Percentiles rank a stretch among this genome's conserved stretches.
Evolutionary conservation across 2,888 invertebrate species (phyloP).

Genomic region (Microctonus hyperodae): DNA sequence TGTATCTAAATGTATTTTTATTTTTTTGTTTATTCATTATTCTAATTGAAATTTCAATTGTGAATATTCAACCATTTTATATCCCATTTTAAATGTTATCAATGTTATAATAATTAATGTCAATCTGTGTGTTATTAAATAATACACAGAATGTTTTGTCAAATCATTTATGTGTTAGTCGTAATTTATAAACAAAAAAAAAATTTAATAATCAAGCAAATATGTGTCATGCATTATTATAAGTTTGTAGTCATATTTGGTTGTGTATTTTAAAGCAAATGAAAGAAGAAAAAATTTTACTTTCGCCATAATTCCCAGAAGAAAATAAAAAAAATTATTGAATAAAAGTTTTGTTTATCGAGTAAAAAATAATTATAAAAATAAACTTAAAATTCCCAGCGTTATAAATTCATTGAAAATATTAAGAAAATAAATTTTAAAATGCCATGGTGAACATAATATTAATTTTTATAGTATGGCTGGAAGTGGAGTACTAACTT

Average conservation of each 20-base stretch:
- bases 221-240: constrained; percentile 40
- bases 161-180: constrained; percentile 56
- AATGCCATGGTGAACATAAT: constrained; percentile 52
- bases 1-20: neutral
- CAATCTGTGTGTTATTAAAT: neutral
- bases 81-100: neutral
- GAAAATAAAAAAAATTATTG: constrained; percentile 22
- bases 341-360: constrained; percentile 28
- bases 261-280: constrained; percentile 21
- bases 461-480: constrained; percentile 77
- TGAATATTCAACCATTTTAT: neutral
- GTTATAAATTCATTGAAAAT: constrained; percentile 29
- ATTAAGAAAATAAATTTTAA: constrained; percentile 6
- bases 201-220: constrained; percentile 30
- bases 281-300: constrained; percentile 11
- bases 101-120: constrained; percentile 5
- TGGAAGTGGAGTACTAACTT: constrained; percentile 97
- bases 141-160: constrained; percentile 52
- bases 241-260: constrained; percentile 40
- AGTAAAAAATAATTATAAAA: constrained; percentile 31
- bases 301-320: too few species aligned
- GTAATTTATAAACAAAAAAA: constrained; percentile 41
- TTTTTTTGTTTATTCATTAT: neutral
- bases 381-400: constrained; percentile 32
- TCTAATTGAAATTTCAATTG: neutral